Evolutionary conservation across 64 coral and sea anemone species (phyloP), one percentile per base, ranked within the genome.

Genomic region (Platygyra sinensis): DNA sequence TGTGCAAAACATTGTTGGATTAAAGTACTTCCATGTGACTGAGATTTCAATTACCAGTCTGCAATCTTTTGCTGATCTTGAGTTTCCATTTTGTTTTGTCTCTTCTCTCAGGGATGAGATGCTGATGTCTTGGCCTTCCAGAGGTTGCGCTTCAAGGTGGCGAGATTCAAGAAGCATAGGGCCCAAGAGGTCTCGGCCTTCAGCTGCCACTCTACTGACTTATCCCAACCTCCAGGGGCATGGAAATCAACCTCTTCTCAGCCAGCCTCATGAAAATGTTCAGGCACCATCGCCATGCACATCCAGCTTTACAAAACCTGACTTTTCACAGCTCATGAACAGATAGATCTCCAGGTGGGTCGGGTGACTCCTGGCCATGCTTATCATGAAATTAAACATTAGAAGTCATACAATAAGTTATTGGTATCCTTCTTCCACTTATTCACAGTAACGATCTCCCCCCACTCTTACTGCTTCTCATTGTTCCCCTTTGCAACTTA

Each of bases 221-320:
- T 8, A 31, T 83, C 16, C 80, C 80, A 19, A 60, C 80, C 1
- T 19, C 9, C 16, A 25, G 80, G 20, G 33, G 33, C 33, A 36
- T 36, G 33, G 33, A 36, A 36, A 36, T 36, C 33, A 67, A 27
- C 2, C 57, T 14, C 31, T 61, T 64, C 49, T 19, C 17, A 9
- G 30, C 59, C 25, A 31, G 22, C n/a, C 49, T 60, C 4, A 0
- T 80, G 50, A 55, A n/a, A 80, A 17, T 8, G 16, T 5, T 15
- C 14, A 20, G 59, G 80, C 17, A 24, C 12, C 12, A 28, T 31
- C 30, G 22, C 61, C 24, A 15, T 83, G 4, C 80, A 25, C 30
- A 10, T 83, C 28, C 57, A 83, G 28, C 27, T 10, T 8, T 67
- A 83, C 80, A 83, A 83, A 52, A 83, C 80, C 30, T 18, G 32